phyloP scores from a whole-genome alignment of 2,888 invertebrate genomes.

The Pseudanteris insignis region DNA sequence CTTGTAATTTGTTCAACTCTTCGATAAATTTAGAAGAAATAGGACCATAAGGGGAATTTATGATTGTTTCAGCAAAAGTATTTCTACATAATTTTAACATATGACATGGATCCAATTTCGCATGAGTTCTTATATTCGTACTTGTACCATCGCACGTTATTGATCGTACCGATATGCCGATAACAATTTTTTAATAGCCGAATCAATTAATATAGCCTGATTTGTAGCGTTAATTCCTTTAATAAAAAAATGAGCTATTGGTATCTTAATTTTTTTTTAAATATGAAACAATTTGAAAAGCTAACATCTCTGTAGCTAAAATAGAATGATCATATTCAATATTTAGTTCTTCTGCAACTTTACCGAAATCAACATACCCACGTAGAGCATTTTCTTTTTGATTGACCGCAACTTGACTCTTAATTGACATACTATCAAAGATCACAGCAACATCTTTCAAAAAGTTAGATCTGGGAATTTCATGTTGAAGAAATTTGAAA shows the following conservation, averaged over 20 bases:
- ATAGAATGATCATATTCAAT: conserved; percentile 3
- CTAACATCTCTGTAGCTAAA: conserved; percentile 10
- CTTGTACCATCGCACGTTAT: conserved; percentile 1
- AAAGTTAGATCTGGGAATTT: background rate
- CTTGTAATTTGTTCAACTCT: conserved; percentile 7
- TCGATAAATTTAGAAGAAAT: background rate
- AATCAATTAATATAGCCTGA: conserved; percentile 2
- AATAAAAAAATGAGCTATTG: conserved; percentile 10
- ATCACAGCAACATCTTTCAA: conserved; percentile 13
- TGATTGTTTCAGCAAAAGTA: conserved; percentile 4
- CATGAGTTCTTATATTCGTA: conserved; percentile 18
- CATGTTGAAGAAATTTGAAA: conserved; percentile 9
- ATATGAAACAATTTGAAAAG: conserved; percentile 14
- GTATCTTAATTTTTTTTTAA: conserved; percentile 8
- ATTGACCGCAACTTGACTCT: conserved; percentile 9
- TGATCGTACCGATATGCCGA: background rate
- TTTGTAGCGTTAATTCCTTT: conserved; percentile 2
- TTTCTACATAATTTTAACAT: conserved; percentile 19
- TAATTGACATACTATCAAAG: conserved; percentile 21
- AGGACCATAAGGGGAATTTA: background rate
- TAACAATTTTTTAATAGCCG: conserved; percentile 3
- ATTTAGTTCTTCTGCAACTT: conserved; percentile 1
- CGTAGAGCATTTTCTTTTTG: conserved; percentile 3
- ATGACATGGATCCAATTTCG: conserved; percentile 22
- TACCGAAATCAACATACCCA: conserved; percentile 12